phyloP scores from a whole-genome alignment of 2,113 vertebrate species.

The Zootoca vivipara region DNA sequence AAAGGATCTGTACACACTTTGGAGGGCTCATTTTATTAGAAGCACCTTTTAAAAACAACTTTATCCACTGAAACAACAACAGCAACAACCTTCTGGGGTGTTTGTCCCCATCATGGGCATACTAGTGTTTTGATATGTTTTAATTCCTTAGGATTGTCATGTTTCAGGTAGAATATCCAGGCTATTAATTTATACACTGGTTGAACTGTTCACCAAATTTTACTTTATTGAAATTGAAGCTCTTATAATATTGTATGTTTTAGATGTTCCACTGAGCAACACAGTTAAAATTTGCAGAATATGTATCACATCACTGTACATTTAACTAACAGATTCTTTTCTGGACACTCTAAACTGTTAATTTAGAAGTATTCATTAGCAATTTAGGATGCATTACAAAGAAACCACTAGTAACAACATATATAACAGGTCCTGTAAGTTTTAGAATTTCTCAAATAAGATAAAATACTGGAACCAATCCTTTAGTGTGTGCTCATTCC shows the following conservation, averaged over 20 bases:
- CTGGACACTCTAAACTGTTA: neutral
- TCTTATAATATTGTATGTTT: constrained; percentile 40
- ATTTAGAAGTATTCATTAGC: neutral
- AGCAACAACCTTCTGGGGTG: too few species aligned
- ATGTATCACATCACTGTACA: constrained; percentile 4
- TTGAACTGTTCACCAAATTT: constrained; percentile 66
- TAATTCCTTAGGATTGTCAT: constrained; percentile 64
- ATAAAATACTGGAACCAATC: neutral
- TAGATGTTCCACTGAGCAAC: neutral
- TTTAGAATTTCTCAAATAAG: neutral
- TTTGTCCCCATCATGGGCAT: constrained; percentile 37
- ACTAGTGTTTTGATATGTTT: constrained; percentile 56
- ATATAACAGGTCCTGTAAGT: constrained; percentile 7
- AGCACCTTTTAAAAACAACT: neutral
- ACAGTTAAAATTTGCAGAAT: constrained; percentile 16
- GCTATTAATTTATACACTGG: constrained; percentile 52
- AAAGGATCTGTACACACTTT: neutral
- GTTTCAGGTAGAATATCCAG: constrained; percentile 56
- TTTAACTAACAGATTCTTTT: constrained; percentile 30
- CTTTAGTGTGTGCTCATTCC: neutral
- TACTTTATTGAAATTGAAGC: constrained; percentile 64
- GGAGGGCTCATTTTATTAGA: neutral
- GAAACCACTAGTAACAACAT: neutral
- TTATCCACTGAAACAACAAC: too few species aligned
- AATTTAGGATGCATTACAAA: constrained; percentile 4